These are phyloP conservation scores for Drosophila paracracens DNA, from an alignment of 2,888 invertebrate genomes.

Conservation along the genomic window DNA sequence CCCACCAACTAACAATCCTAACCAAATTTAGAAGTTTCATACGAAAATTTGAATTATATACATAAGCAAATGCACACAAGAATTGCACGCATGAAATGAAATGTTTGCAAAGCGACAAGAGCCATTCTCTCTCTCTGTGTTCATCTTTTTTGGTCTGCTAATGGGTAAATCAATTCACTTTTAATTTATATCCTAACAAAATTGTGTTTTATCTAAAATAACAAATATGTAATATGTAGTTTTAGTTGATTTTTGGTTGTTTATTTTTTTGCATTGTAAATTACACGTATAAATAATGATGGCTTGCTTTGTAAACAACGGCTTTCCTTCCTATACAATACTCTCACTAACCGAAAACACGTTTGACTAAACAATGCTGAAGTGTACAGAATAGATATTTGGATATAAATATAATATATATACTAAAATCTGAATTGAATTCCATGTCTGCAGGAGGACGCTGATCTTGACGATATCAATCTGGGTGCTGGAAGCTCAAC, in stretches of 20 bases:
- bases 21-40: conserved; percentile 40
- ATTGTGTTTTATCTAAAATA: conserved; percentile 4
- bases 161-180: conserved; percentile 50
- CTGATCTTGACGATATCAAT: conserved; percentile 84
- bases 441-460: conserved; percentile 81
- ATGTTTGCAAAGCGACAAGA: not conserved
- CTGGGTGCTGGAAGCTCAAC: conserved; percentile 72
- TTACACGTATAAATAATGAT: conserved; percentile 22
- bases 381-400: not conserved
- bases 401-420: not conserved
- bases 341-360: conserved; percentile 35
- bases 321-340: conserved; percentile 23
- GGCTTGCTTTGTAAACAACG: conserved; percentile 37
- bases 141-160: conserved; percentile 24
- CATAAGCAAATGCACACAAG: conserved; percentile 12
- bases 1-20: conserved; percentile 6
- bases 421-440: not conserved
- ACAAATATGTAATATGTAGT: conserved; percentile 21
- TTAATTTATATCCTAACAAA: conserved; percentile 5
- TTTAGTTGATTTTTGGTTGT: conserved; percentile 12
- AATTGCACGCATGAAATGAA: not conserved
- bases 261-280: conserved; percentile 19
- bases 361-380: conserved; percentile 73
- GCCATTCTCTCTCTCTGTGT: not conserved
- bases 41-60: conserved; percentile 13